phyloP scores from a whole-genome alignment of 2,113 vertebrate genomes.

The Microcebus tavaratra region DNA sequence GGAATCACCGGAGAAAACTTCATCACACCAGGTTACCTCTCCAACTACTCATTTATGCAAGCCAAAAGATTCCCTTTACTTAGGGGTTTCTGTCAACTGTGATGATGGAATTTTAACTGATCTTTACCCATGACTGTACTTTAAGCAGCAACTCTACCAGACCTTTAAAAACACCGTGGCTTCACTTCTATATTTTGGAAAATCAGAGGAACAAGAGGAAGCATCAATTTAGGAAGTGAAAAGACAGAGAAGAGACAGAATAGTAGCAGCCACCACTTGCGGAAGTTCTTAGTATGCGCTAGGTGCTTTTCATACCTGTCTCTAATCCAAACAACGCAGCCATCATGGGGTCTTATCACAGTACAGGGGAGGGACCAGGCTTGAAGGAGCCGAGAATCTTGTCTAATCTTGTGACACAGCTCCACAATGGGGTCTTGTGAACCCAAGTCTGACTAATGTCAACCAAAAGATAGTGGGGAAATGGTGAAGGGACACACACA shows the following conservation, averaged over 20 bases:
- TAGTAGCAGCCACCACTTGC: background rate
- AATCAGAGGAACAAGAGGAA: constrained; percentile 8
- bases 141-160: background rate
- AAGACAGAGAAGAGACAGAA: background rate
- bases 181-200: background rate
- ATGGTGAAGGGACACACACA: background rate
- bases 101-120: background rate
- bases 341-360: background rate
- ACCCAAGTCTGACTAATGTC: background rate
- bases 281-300: background rate
- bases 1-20: background rate
- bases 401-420: background rate
- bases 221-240: background rate
- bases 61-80: background rate
- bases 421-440: background rate
- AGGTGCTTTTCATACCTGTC: background rate
- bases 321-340: background rate
- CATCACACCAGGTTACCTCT: background rate
- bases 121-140: background rate
- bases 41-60: background rate
- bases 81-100: background rate
- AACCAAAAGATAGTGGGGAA: background rate
- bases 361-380: background rate
- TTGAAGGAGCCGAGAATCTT: background rate
- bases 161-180: background rate